Conservation (phyloP, 2,113 vertebrate species). For the Tenrec ecaudatus region DNA sequence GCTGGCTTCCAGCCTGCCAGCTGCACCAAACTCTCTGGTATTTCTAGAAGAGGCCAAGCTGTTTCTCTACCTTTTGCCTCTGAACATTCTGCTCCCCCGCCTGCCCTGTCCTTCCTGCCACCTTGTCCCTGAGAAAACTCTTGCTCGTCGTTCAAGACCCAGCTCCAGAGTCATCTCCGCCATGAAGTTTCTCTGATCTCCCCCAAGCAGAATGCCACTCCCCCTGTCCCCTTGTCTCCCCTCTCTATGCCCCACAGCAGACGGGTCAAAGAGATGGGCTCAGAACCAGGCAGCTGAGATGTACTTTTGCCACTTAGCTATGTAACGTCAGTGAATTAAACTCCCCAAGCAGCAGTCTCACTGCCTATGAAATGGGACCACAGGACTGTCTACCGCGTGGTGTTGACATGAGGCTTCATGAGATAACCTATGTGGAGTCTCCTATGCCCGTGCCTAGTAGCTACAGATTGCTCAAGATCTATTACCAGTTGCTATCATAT, state of each 20-base stretch:
- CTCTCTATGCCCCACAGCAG: background rate
- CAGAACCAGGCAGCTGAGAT: background rate
- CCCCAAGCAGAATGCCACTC: background rate
- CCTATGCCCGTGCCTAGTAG: background rate
- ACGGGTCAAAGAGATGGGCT: background rate
- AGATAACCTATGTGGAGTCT: background rate
- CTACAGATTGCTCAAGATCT: background rate
- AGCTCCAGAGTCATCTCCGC: background rate
- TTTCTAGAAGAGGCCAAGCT: slow-evolving; percentile 32
- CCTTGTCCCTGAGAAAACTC: slow-evolving; percentile 59
- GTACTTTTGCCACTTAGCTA: background rate
- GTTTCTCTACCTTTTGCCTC: background rate
- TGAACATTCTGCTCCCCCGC: background rate
- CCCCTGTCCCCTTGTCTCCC: background rate
- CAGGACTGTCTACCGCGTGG: background rate
- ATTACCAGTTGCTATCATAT: background rate
- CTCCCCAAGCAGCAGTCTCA: background rate
- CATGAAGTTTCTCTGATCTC: slow-evolving; percentile 31
- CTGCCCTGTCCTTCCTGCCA: background rate
- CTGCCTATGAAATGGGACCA: background rate
- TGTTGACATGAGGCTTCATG: background rate
- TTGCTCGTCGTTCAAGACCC: slow-evolving; percentile 49
- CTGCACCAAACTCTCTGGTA: background rate
- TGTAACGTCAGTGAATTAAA: background rate
- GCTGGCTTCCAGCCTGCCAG: background rate